Base-by-base conservation (phyloP, 2,113 vertebrate species). In the Pluvialis apricaria region DNA sequence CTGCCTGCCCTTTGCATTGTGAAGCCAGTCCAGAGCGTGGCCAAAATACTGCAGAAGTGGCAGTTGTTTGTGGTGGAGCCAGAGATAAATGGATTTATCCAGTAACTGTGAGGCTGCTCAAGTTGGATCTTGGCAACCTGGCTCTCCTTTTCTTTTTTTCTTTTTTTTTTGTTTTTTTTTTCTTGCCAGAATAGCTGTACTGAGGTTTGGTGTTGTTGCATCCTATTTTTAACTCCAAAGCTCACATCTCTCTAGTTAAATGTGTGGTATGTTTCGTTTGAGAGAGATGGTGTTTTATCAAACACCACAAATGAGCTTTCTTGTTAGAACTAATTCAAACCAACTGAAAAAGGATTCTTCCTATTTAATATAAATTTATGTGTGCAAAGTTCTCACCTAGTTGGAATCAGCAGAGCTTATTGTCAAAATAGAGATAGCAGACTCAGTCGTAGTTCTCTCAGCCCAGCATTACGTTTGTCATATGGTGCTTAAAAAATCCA, bases 211-310 rank as follows among this genome's bases (percentile, higher is more conserved):
- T 88, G 58, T 4, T 78, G 62, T n/a, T 69, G n/a, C 5, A 13
- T 70, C 71, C 91, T 96, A 75, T 96, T 97, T 97, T 97, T 96
- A 94, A 94, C 86, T 32, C 44, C 32, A 75, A 72, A 77, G 81
- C 57, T 94, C 42, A 4, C 38, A 94, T 87, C 88, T 58, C 62
- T 90, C 45, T 81, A 17, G 15, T 24, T 88, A 57, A 97, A 79
- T 2, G 3, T 29, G 57, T 55, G 49, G 36, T 85, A 44, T 54
- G n/a, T 81, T 81, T 58, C 19, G 4, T 81, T 77, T 88, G 55
- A 85, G 87, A 86, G 82, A 88, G 64, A 34, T 15, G 15, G 42
- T 9, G 3, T 79, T 91, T 58, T 38, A 45, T 64, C 65, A 90
- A 73, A 29, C 5, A 15, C 21, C 36, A 25, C 15, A 32, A 65